phyloP scores from a whole-genome alignment of 2,113 vertebrate species.

The Caloenas nicobarica region DNA sequence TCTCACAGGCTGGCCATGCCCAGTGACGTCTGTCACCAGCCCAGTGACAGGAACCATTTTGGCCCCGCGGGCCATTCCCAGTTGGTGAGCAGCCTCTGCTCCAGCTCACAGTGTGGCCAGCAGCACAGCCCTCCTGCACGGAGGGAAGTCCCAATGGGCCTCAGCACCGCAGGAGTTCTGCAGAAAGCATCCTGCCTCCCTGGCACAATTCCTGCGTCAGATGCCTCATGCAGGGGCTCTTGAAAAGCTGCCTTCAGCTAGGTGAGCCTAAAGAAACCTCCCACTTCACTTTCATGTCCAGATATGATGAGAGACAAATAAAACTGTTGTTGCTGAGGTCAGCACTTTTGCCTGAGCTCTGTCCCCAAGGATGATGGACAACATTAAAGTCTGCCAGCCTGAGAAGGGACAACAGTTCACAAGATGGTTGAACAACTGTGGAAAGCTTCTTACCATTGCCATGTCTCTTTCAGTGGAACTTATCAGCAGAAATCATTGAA shows the following conservation, averaged over 20 bases:
- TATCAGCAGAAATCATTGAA: not conserved
- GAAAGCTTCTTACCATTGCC: not conserved
- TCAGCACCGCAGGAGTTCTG: not conserved
- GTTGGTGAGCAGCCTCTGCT: not conserved
- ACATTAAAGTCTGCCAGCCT: not conserved
- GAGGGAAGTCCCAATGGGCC: not conserved
- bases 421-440: not conserved
- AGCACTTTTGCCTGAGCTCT: not conserved
- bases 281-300: not conserved
- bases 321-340: not conserved
- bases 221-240: fast-evolving
- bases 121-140: not conserved
- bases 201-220: not conserved
- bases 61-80: not conserved
- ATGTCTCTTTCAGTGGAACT: not conserved
- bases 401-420: not conserved
- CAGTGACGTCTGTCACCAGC: not conserved
- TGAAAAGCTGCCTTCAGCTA: not conserved
- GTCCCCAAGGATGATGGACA: not conserved
- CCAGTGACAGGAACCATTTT: not conserved
- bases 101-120: fast-evolving
- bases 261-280: not conserved
- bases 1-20: not conserved
- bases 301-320: not conserved
- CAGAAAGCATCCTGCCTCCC: not conserved